Evolutionary conservation across 2,113 vertebrate species (phyloP).

Genomic region (Rhabdomys dilectus): DNA sequence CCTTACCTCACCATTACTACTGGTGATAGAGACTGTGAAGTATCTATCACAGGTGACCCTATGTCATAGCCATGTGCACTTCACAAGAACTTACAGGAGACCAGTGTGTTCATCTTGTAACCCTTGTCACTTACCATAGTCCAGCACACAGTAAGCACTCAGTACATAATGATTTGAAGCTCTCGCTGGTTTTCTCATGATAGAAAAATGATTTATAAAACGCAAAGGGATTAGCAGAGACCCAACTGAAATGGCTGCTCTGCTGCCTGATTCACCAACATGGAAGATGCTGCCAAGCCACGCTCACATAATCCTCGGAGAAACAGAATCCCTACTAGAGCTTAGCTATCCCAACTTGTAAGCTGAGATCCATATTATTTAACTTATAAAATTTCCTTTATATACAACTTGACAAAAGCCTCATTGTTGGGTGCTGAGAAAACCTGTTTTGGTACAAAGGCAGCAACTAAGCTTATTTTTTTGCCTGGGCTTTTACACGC

Average conservation of each 20-base stretch:
- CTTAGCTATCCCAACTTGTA: not conserved
- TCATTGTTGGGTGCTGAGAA: not conserved
- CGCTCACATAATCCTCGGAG: not conserved
- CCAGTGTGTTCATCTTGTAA: not conserved
- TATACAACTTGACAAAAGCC: not conserved
- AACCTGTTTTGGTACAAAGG: not conserved
- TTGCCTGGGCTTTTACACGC: not conserved
- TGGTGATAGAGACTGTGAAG: too few relatives aligned
- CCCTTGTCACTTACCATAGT: not conserved
- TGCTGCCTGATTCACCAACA: not conserved
- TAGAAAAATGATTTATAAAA: not conserved
- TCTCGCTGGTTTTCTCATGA: not conserved
- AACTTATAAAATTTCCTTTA: slow-evolving; percentile 32
- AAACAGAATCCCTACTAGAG: not conserved
- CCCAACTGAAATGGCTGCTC: not conserved
- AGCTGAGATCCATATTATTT: not conserved
- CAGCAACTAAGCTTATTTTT: not conserved
- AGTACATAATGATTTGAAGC: not conserved
- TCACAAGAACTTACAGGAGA: not conserved
- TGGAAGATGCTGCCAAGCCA: not conserved
- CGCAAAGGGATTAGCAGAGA: not conserved
- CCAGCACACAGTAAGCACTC: not conserved
- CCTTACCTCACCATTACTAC: not conserved
- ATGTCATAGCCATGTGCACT: too few relatives aligned
- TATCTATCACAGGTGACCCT: not conserved